These are phyloP conservation scores for Tetrao urogallus DNA, from an alignment of 2,113 vertebrate genomes.

Conservation along the genomic window DNA sequence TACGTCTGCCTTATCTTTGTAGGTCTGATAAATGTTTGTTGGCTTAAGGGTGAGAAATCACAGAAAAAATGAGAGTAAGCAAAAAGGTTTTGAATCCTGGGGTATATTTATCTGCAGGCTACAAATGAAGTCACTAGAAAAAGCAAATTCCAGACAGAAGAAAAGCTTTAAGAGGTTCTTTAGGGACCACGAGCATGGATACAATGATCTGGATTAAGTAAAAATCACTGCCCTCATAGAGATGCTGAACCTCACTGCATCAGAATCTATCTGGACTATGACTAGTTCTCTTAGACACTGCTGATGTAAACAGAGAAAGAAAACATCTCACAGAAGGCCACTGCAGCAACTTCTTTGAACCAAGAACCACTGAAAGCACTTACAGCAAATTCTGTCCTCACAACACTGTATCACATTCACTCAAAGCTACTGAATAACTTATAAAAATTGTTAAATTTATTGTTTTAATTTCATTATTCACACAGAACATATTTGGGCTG, in stretches of 20 bases:
- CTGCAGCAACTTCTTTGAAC: not conserved
- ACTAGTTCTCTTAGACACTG: not conserved
- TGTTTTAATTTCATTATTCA: not conserved
- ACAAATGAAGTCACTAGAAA: not conserved
- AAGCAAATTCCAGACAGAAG: not conserved
- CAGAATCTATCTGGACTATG: not conserved
- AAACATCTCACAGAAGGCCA: not conserved
- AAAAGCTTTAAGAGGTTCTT: not conserved
- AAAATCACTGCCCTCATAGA: not conserved
- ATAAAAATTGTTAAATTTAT: not conserved
- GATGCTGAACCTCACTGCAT: not conserved
- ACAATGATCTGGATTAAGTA: not conserved
- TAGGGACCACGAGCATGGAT: not conserved
- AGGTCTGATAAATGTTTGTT: not conserved
- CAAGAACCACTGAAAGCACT: not conserved
- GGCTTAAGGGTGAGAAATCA: not conserved
- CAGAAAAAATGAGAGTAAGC: not conserved
- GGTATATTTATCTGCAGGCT: not conserved
- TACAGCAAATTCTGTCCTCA: not conserved
- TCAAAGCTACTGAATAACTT: not conserved
- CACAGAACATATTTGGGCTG: not conserved
- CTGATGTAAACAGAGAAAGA: not conserved
- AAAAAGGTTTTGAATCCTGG: not conserved
- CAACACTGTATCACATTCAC: accelerated
- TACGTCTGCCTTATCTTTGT: accelerated